Percentiles rank a stretch among this genome's conserved stretches.
Conservation (phyloP, 2,113 vertebrate genomes). For the Chunga burmeisteri region DNA sequence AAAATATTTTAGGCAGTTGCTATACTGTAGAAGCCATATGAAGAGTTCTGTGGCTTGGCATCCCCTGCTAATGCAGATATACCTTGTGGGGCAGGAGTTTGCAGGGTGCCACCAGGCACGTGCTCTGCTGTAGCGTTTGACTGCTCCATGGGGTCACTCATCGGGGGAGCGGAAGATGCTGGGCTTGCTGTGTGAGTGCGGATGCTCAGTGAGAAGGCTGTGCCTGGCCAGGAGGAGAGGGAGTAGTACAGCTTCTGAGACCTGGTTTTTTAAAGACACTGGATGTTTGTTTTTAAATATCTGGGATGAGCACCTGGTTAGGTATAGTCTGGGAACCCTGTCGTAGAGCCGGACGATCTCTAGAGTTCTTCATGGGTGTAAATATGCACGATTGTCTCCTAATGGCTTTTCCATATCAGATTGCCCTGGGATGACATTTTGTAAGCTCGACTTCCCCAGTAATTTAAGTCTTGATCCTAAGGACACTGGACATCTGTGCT, state of each 20-base stretch:
- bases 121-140: rapidly evolving
- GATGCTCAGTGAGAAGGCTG: neutral
- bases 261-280: neutral
- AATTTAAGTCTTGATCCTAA: neutral
- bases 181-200: neutral
- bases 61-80: neutral
- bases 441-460: neutral
- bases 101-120: neutral
- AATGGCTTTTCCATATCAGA: neutral
- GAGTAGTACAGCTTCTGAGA: neutral
- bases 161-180: neutral
- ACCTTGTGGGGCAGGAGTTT: neutral
- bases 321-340: neutral
- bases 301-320: neutral
- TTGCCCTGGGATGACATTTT: neutral
- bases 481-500: neutral
- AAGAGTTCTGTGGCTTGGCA: neutral
- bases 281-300: neutral
- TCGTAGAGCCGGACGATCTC: neutral
- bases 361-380: neutral
- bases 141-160: rapidly evolving
- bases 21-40: neutral
- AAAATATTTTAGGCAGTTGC: neutral
- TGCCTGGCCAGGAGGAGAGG: neutral
- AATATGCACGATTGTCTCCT: neutral